Evolutionary conservation across 2,888 invertebrate genomes (phyloP), one percentile per base, ranked within the genome.

Genomic region (Dyspetes luteomarginatus): DNA sequence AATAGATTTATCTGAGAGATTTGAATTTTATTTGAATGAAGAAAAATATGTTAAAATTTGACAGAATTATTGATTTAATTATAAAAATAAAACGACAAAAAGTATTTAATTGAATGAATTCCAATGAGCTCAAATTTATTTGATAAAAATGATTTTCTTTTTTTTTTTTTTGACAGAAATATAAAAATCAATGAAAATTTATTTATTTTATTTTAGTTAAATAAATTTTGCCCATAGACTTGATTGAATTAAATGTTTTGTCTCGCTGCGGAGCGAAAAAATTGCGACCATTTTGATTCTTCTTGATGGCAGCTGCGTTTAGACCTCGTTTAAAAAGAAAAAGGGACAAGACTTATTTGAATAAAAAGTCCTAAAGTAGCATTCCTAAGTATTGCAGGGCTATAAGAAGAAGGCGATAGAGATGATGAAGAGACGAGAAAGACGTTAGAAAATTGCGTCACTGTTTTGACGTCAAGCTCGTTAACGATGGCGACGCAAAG

Each of bases 381-480:
- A 52, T 67, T 19, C 19, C 26, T 19, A 15, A 48, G 65, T 28
- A 36, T 43, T 26, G 52, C 45, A 28, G 17, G 22, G 12, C 15
- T 50, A 58, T 50, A 30, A 26, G 15, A 67, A 67, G 28, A 60
- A 43, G 41, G 52, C 50, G 58, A 15, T 5, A 17, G 19, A 41
- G 26, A 15, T 45, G 28, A 19, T 28, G 17, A 19, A 48, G 30
- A 50, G 24, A 17, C 26, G 17, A 43, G 62, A 30, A 17, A 55
- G 43, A 76, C 64, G 58, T 60, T 17, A 60, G 72, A 60, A 72
- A 67, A 52, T 60, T 67, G 50, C 43, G 58, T 65, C 56, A 72
- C 56, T 76, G 79, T 82, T 82, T 79, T 82, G 75, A 69, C 82
- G 82, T 74, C 67, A 55, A 62, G 64, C 62, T 75, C 64, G 78